phyloP scores from a whole-genome alignment of 1,140 invertebrate genomes.

The Papilio polytes region DNA sequence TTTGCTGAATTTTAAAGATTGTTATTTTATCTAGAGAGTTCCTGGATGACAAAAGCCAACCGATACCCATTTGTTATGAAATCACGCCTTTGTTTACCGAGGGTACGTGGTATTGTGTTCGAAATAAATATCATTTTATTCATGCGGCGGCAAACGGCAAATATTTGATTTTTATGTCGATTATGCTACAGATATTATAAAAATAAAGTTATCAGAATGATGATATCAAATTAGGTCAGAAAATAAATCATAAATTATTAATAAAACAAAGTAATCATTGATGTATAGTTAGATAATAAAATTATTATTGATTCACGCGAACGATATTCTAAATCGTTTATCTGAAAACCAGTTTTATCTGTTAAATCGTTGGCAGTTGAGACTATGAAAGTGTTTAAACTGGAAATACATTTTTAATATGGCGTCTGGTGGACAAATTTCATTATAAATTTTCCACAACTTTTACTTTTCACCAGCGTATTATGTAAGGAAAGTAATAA shows the following conservation, averaged over 20 bases:
- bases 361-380: not conserved
- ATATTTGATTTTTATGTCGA: not conserved
- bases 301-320: not conserved
- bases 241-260: not conserved
- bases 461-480: not conserved
- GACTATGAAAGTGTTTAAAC: constrained; percentile 9
- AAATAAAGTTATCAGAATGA: not conserved
- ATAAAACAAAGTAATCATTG: not conserved
- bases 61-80: not conserved
- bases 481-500: not conserved
- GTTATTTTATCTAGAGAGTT: too few species aligned
- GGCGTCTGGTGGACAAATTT: not conserved
- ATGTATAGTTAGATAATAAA: not conserved
- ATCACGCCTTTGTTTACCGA: not conserved
- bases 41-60: too few species aligned
- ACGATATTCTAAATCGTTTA: not conserved
- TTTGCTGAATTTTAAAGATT: not conserved
- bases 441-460: constrained; percentile 18
- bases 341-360: constrained; percentile 2
- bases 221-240: not conserved
- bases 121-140: not conserved
- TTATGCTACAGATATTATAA: not conserved
- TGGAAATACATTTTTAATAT: constrained; percentile 15
- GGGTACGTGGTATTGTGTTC: not conserved
- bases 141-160: not conserved